Percentiles rank a stretch among this genome's conserved stretches.
phyloP scores from a whole-genome alignment of 1,140 invertebrate genomes.

The Oncopodura yosiiana region DNA sequence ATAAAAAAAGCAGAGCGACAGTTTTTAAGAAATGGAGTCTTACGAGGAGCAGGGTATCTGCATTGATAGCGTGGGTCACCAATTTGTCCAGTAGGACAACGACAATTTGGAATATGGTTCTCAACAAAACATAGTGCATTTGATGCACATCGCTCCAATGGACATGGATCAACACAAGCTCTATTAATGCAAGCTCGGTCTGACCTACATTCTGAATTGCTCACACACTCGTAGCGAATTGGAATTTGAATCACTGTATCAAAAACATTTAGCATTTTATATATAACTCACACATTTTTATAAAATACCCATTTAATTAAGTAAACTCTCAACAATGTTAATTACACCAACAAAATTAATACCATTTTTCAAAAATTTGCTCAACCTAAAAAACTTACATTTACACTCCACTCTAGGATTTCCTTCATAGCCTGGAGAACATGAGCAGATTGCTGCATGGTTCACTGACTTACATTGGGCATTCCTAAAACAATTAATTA shows the following conservation, averaged over 20 bases:
- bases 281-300: background rate
- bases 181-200: constrained; percentile 66
- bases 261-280: too few relatives aligned
- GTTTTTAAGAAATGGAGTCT: constrained; percentile 4
- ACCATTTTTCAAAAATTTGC: background rate
- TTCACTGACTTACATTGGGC: constrained; percentile 65
- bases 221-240: constrained; percentile 54
- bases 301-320: background rate
- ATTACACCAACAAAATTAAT: background rate
- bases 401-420: constrained; percentile 71
- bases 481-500: constrained; percentile 22
- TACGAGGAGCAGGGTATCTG: constrained; percentile 28
- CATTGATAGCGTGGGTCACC: constrained; percentile 58
- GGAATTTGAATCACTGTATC: constrained; percentile 37
- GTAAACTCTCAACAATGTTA: background rate
- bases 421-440: constrained; percentile 65
- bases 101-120: constrained; percentile 62
- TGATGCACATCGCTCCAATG: constrained; percentile 55
- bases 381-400: constrained; percentile 13
- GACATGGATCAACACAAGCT: constrained; percentile 66
- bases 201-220: constrained; percentile 60
- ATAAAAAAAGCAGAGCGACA: background rate
- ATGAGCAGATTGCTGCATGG: constrained; percentile 66
- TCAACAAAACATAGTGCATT: constrained; percentile 68
- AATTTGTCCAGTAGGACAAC: constrained; percentile 62